Base-by-base conservation (phyloP, 1,140 invertebrate species). In the Doryteuthis pealeii region DNA sequence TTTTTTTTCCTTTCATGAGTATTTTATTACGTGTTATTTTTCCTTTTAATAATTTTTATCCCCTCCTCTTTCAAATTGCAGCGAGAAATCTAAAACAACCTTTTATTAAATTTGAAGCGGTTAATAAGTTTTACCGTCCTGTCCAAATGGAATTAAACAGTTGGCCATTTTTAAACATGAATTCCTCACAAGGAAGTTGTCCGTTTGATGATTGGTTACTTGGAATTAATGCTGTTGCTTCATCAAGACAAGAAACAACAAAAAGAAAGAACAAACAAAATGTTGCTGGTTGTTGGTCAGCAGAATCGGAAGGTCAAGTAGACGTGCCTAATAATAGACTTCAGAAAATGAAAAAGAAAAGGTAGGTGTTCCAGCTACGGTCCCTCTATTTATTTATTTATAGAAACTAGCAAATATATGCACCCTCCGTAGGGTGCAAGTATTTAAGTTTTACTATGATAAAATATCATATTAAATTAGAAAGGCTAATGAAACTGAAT, bases 141-240 rank as follows among this genome's bases (percentile, higher is more conserved):
- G 32, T 68, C 0, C 26, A 30, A 8, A 12, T 32, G 32, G 66
- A 68, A 30, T 33, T 68, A 22, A 68, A 22, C 10, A 68, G 30
- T 18, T 68, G 66, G 66, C 66, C 66, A 6, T 32, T 28, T 22
- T 5, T 68, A 8, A 32, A 33, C 32, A 30, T 68, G 66, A 22
- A 26, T 4, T 68, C 66, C 8, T 5, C 66, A 31, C 10, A 5
- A 12, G 3, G 66, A 22, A 32, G 28, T 10, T 32, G 66, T 68
- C 66, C 66, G 10, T 68, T 68, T 33, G 66, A 68, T 68, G 66
- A 32, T 6, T 68, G 66, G 66, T 10, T 40, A 5, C 35, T 40
- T 40, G 35, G 35, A 10, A 10, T 40, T 10, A 40, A 40, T 40
- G 3, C 35, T 40, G 35, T 40, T 5, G 35, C 35, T 40, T 5